Percentiles rank a stretch among this genome's conserved stretches.
phyloP scores from a whole-genome alignment of 2,888 invertebrate species.

The Loripinus fragilis region DNA sequence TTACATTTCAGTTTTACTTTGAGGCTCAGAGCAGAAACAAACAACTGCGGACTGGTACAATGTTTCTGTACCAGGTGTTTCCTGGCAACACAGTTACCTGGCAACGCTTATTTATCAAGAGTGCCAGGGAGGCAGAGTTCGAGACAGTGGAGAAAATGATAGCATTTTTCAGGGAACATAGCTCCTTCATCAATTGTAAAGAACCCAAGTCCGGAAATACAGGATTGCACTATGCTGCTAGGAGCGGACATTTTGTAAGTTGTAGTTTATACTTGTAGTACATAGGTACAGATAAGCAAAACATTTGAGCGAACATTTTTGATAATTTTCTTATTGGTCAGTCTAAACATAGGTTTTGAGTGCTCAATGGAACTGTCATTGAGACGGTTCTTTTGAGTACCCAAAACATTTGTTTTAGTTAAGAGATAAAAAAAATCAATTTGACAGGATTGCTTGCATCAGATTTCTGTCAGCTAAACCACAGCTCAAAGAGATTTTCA shows the following conservation, averaged over 20 bases:
- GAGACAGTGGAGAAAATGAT: slow-evolving; percentile 80
- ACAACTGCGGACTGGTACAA: slow-evolving; percentile 74
- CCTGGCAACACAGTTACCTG: slow-evolving; percentile 79
- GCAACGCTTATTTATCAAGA: slow-evolving; percentile 78
- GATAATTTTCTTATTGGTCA: too few relatives aligned
- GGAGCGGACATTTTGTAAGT: slow-evolving; percentile 81
- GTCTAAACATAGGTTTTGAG: too few relatives aligned
- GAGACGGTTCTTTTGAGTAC: too few relatives aligned
- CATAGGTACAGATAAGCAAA: too few relatives aligned
- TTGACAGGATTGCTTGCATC: too few relatives aligned
- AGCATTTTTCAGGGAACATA: slow-evolving; percentile 78
- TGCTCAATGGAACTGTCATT: too few relatives aligned
- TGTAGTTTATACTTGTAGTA: too few relatives aligned
- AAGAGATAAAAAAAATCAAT: too few relatives aligned
- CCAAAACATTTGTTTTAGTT: too few relatives aligned
- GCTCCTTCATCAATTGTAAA: slow-evolving; percentile 80
- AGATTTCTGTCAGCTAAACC: too few relatives aligned
- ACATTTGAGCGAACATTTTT: too few relatives aligned
- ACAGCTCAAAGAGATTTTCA: too few relatives aligned
- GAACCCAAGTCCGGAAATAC: slow-evolving; percentile 80
- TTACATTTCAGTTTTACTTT: slow-evolving; percentile 76
- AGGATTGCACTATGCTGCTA: slow-evolving; percentile 80
- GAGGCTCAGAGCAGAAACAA: slow-evolving; percentile 81
- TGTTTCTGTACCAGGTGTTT: slow-evolving; percentile 82
- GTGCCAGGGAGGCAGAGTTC: slow-evolving; percentile 79